These are phyloP conservation scores for Coilia nasus DNA, from an alignment of 2,797 vertebrate species.

Conservation along the genomic window DNA sequence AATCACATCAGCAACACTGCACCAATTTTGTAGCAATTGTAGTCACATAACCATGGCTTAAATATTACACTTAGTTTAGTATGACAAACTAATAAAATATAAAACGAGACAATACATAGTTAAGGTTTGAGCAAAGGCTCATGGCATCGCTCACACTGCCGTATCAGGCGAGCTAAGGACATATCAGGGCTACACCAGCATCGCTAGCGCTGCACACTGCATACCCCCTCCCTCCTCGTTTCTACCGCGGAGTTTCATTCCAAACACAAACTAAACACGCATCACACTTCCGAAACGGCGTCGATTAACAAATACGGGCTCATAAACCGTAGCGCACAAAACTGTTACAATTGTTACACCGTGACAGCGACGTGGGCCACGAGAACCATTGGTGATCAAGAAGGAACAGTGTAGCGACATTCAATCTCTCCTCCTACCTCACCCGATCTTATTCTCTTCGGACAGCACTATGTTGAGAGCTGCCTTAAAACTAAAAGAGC, in stretches of 20 bases:
- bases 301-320: background rate
- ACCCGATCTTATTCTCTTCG: conserved; percentile 71
- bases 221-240: conserved; percentile 15
- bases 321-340: background rate
- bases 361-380: conserved; percentile 8
- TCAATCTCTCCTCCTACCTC: conserved; percentile 56
- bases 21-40: background rate
- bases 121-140: background rate
- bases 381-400: background rate
- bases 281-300: background rate
- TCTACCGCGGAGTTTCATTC: background rate
- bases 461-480: conserved; percentile 62
- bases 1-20: background rate
- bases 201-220: conserved; percentile 28
- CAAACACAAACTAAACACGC: background rate
- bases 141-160: background rate
- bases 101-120: background rate
- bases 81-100: background rate
- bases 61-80: background rate
- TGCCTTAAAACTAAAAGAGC: conserved; percentile 35
- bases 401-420: conserved; percentile 55
- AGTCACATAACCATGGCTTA: background rate
- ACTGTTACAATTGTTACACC: background rate
- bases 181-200: conserved; percentile 20
- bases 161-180: background rate